Evolutionary conservation across 1,140 invertebrate species (phyloP).

Genomic region (Pogonomyrmex barbatus): DNA sequence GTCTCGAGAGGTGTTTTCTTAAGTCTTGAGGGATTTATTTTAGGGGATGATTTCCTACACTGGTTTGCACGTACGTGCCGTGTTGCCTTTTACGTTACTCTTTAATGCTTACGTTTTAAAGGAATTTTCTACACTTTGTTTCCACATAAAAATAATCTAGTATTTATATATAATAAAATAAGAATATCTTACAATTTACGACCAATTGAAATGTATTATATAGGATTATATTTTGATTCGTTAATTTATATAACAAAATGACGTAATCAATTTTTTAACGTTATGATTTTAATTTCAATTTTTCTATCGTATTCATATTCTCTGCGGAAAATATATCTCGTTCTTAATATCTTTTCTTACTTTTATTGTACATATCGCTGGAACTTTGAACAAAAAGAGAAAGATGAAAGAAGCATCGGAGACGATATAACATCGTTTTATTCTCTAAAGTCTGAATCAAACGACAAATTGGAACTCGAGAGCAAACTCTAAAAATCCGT

Average conservation of each 20-base stretch:
- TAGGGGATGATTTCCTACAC: neutral
- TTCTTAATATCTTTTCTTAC: neutral
- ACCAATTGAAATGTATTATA: neutral
- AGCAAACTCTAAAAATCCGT: slow-evolving; percentile 3
- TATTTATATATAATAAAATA: neutral
- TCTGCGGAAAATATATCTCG: slow-evolving; percentile 5
- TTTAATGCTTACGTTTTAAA: neutral
- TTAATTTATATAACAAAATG: neutral
- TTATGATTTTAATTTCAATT: neutral
- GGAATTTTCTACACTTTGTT: neutral
- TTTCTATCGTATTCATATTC: neutral
- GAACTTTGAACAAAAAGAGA: neutral
- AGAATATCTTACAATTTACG: too few species aligned
- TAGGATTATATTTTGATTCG: neutral
- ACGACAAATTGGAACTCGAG: slow-evolving; percentile 25
- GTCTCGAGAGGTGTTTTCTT: neutral
- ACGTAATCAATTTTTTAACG: neutral
- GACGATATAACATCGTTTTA: neutral
- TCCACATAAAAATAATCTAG: neutral
- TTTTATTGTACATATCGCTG: neutral
- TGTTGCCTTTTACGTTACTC: neutral
- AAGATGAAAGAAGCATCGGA: neutral
- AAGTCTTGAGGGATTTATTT: neutral
- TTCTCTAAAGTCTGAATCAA: neutral
- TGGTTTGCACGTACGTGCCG: neutral